phyloP scores from a whole-genome alignment of 1,140 invertebrate species.

The Platyscapa corneri region DNA sequence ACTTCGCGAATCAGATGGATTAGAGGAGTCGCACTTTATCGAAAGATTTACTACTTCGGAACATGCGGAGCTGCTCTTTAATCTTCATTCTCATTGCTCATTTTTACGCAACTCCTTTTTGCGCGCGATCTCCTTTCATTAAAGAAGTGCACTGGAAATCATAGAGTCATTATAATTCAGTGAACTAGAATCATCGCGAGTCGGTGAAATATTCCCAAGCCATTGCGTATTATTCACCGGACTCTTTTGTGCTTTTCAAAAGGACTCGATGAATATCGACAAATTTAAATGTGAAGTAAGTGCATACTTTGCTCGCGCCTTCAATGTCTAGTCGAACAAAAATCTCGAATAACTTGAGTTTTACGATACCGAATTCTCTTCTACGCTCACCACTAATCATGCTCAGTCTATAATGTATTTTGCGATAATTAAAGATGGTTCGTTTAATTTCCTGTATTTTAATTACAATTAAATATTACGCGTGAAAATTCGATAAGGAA shows the following conservation, averaged over 20 bases:
- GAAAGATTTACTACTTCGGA: not conserved
- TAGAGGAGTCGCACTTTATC: conserved; percentile 5
- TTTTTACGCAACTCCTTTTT: not conserved
- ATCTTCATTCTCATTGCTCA: not conserved
- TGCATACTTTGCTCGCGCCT: not conserved
- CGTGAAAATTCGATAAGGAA: not conserved
- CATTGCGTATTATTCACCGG: not conserved
- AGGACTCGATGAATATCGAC: not conserved
- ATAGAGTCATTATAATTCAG: not conserved
- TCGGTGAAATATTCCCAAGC: not conserved
- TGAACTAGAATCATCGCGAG: not conserved
- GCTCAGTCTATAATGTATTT: no score
- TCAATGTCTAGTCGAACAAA: not conserved
- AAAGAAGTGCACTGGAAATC: not conserved
- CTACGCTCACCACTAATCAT: not conserved
- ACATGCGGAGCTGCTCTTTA: not conserved
- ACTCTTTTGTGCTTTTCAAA: not conserved
- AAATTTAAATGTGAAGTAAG: no score
- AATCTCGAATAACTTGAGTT: not conserved
- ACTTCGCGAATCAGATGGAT: not conserved
- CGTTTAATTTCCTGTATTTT: no score
- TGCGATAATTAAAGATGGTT: no score
- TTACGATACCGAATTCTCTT: not conserved
- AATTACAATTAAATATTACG: not conserved
- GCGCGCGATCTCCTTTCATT: not conserved